Evolutionary conservation across 1,140 invertebrate species (phyloP).

Genomic region (Chymomyza costata): DNA sequence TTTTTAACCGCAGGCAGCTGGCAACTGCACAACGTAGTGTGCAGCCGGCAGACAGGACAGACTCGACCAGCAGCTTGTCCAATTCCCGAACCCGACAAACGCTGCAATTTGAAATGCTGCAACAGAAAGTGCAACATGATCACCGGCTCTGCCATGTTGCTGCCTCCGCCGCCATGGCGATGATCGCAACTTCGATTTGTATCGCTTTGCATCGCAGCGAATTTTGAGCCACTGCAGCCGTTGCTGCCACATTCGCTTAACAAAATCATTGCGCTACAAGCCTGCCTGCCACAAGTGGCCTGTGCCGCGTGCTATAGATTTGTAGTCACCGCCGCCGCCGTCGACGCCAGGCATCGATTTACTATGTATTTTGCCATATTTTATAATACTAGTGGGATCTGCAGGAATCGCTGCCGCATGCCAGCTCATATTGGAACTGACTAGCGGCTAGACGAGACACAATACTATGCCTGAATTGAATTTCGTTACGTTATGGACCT

Average conservation of each 20-base stretch:
- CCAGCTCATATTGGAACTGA: too few species aligned
- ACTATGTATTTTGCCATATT: conserved; percentile 58
- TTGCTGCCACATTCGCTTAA: conserved; percentile 15
- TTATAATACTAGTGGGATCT: conserved; percentile 45
- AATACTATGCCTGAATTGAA: too few species aligned
- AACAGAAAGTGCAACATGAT: conserved; percentile 65
- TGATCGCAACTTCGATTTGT: conserved; percentile 67
- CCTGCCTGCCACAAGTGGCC: conserved; percentile 20
- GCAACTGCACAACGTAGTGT: too few species aligned
- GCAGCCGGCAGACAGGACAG: too few species aligned
- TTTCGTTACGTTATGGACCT: too few species aligned
- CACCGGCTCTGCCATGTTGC: conserved; percentile 15
- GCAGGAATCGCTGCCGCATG: conserved; percentile 5
- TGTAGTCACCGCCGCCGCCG: conserved; percentile 22
- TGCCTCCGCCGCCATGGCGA: conserved; percentile 17
- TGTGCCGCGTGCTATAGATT: conserved; percentile 65
- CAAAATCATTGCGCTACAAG: neutral
- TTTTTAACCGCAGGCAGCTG: conserved; percentile 56
- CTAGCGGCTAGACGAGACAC: too few species aligned
- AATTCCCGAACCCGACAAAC: conserved; percentile 2
- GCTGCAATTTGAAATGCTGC: conserved; percentile 48
- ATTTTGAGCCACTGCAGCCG: neutral
- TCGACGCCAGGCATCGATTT: conserved; percentile 31
- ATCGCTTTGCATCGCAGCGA: conserved; percentile 36
- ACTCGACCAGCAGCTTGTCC: conserved; percentile 4